Percentiles rank a stretch among this genome's conserved stretches.
These are phyloP conservation scores for Nanger granti DNA, from an alignment of 2,113 vertebrate genomes.

Conservation along the genomic window DNA sequence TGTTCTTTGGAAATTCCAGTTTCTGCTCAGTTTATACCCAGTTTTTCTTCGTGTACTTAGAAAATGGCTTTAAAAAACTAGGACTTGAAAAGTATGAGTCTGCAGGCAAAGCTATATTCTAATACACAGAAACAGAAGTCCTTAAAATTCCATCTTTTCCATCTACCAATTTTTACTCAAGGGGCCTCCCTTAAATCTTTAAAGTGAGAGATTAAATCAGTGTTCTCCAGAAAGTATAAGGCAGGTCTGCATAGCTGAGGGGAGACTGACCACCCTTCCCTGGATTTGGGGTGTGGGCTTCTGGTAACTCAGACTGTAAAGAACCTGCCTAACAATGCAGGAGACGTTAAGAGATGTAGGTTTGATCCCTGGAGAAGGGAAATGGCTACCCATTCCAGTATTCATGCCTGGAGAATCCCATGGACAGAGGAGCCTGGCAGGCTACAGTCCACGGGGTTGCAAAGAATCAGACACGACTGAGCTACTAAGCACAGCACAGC, in stretches of 20 bases:
- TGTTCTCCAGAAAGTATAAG: not conserved
- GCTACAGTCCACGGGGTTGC: not conserved
- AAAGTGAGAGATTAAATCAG: not conserved
- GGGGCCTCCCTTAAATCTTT: not conserved
- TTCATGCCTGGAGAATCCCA: not conserved
- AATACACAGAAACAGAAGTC: not conserved
- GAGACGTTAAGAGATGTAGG: not conserved
- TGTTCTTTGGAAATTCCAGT: conserved; percentile 6
- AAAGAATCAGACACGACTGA: not conserved
- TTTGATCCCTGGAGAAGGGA: not conserved
- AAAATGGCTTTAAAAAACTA: not conserved
- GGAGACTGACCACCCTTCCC: not conserved
- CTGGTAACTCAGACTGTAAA: not conserved
- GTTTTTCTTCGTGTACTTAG: not conserved
- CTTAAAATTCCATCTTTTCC: not conserved
- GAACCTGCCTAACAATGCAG: not conserved
- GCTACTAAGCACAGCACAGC: not conserved
- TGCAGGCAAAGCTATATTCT: not conserved
- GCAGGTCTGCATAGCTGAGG: not conserved
- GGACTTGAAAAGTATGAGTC: not conserved
- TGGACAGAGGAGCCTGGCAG: not conserved
- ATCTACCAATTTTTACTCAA: not conserved
- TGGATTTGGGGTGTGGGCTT: not conserved
- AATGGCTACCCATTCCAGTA: not conserved
- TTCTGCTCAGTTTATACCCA: not conserved